Base-by-base conservation (phyloP, 2,888 invertebrate species). In the Watsonalla cultraria region DNA sequence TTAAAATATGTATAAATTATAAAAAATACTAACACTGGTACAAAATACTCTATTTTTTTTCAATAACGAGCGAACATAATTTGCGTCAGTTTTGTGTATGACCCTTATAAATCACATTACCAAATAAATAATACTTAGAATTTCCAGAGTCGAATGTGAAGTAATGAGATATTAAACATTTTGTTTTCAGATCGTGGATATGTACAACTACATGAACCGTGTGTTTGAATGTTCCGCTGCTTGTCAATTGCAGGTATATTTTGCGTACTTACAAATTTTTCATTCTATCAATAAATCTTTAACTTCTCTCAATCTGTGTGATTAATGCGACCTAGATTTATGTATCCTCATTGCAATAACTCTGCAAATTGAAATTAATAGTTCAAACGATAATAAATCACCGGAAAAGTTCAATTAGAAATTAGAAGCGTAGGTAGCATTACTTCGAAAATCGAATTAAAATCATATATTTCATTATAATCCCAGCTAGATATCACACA, bases 161-260 rank as follows among this genome's bases (percentile, higher is more conserved):
- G 24, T 24, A 24, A 24, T 2, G 24, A 24, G 24, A 24, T 24
- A 24, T 24, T 4, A 24, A 24, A 37, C 49, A 9, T 37, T 52
- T 24, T 49, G 46, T 53, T 66, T 66, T 15, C 52, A 74, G 74
- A 6, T 69, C 7, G 35, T 46, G 8, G 61, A 62, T 9, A 14
- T 46, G 1, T 64, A 54, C 7, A 48, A 54, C 0, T 60, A 60
- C 13, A 9, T 64, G 15, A 8, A 51, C 8, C 60, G 61, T 47
- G 58, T 68, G n/a, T 5, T 64, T 7, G 54, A 61, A 24, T 68
- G 71, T 15, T 51, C 64, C 0, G 45, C 55, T 0, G 39, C 67
- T 0, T 71, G 72, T 49, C 70, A 61, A 51, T 55, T 56, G 9
- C 70, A 74, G 69, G 78, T 77, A 74, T 65, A 57, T 39, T 15